Percentiles rank a stretch among this genome's conserved stretches.
phyloP scores from a whole-genome alignment of 2,888 invertebrate species.

The Xanthia icteritia region DNA sequence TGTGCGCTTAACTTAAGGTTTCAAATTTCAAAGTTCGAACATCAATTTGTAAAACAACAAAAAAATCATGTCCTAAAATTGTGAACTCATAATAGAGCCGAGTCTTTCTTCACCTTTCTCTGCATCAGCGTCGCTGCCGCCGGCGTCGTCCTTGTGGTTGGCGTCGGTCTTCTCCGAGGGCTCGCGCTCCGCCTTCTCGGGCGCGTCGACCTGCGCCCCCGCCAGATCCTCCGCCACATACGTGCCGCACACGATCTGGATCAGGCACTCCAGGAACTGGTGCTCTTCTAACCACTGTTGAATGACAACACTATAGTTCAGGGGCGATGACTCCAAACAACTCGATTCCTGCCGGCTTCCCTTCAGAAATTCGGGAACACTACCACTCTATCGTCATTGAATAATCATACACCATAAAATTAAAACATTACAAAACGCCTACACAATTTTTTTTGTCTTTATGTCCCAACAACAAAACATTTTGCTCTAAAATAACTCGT shows the following conservation, averaged over 20 bases:
- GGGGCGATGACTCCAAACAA: too few species aligned
- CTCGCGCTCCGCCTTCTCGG: conserved; percentile 74
- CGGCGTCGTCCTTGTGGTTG: conserved; percentile 65
- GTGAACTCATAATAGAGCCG: not conserved
- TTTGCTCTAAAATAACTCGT: too few species aligned
- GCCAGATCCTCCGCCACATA: conserved; percentile 77
- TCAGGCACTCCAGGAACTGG: conserved; percentile 95
- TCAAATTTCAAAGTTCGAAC: not conserved
- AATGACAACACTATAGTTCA: not conserved
- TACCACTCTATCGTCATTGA: too few species aligned
- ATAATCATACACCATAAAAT: too few species aligned
- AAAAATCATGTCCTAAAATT: not conserved
- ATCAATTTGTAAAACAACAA: not conserved
- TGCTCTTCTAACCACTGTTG: conserved; percentile 97
- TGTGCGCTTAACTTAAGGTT: not conserved
- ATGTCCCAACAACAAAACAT: too few species aligned
- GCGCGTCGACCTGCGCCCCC: conserved; percentile 44
- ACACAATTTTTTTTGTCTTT: too few species aligned
- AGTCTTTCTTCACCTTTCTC: conserved; percentile 20
- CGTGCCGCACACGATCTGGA: conserved; percentile 90
- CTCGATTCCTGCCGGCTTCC: too few species aligned
- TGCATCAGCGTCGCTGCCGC: conserved; percentile 40
- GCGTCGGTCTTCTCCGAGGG: conserved; percentile 72
- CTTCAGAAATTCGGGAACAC: too few species aligned
- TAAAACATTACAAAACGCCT: too few species aligned